phyloP scores from a whole-genome alignment of 2,797 vertebrate genomes.

The Catharus ustulatus region DNA sequence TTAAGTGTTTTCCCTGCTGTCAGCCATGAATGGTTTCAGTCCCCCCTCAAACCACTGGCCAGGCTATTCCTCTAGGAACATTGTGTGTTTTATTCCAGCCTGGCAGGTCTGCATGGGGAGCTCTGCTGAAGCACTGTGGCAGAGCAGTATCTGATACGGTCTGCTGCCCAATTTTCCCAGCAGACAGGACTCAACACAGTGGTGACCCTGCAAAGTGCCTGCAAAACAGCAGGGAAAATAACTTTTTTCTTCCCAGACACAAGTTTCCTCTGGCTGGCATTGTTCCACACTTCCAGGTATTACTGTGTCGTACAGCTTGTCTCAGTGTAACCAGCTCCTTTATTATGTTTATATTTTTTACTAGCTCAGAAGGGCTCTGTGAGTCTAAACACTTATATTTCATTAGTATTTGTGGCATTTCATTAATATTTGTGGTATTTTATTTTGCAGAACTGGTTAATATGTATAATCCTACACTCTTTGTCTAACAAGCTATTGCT shows the following conservation, averaged over 20 bases:
- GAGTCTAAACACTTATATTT: neutral
- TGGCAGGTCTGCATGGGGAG: rapidly evolving
- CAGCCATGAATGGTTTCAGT: neutral
- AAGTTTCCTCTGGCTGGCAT: neutral
- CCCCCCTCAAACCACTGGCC: rapidly evolving
- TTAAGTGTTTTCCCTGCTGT: neutral
- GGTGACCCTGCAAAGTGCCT: neutral
- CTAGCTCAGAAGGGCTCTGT: neutral
- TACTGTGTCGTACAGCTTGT: neutral
- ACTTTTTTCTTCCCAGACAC: neutral
- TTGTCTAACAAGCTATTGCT: neutral
- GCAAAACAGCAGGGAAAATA: neutral
- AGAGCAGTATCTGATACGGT: rapidly evolving
- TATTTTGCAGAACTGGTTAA: neutral
- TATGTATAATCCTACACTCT: neutral
- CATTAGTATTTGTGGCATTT: neutral
- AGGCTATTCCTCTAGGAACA: neutral
- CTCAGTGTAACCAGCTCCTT: neutral
- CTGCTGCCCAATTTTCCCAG: neutral
- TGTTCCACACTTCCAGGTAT: neutral
- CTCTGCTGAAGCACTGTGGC: rapidly evolving
- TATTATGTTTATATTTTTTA: neutral
- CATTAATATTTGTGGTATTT: neutral
- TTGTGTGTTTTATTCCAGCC: neutral
- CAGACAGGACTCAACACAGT: neutral